These are phyloP conservation scores for Heliconius melpomene DNA, from an alignment of 1,140 invertebrate genomes.

Conservation along the genomic window DNA sequence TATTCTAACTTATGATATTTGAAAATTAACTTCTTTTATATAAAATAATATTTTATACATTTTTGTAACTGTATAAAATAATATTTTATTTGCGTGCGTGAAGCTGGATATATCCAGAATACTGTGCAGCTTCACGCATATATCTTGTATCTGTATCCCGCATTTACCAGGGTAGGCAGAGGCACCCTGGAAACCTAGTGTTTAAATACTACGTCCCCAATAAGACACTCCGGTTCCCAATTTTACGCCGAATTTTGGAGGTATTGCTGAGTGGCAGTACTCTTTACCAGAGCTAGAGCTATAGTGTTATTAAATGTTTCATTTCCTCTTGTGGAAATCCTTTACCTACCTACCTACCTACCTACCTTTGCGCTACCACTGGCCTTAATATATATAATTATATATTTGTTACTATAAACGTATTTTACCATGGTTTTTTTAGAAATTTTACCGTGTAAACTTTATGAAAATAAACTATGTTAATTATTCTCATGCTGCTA, in stretches of 20 bases:
- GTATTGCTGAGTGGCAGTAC: too few species aligned
- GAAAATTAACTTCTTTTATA: neutral
- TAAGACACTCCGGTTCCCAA: too few species aligned
- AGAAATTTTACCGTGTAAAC: neutral
- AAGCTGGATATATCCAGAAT: too few species aligned
- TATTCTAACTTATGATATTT: neutral
- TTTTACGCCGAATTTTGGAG: too few species aligned
- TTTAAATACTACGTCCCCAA: too few species aligned
- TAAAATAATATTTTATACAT: neutral
- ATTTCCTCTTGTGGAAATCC: neutral
- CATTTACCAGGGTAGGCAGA: neutral
- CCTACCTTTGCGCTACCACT: neutral
- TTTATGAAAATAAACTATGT: neutral
- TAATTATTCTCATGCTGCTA: neutral
- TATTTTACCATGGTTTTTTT: neutral
- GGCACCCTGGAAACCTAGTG: too few species aligned
- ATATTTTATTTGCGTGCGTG: too few species aligned
- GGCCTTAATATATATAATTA: neutral
- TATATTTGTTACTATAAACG: too few species aligned
- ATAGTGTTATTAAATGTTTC: neutral
- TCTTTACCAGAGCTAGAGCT: neutral
- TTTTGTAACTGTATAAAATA: too few species aligned
- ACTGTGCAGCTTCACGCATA: too few species aligned
- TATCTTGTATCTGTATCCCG: too few species aligned
- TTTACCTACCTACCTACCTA: too few species aligned